phyloP scores from a whole-genome alignment of 2,888 invertebrate genomes.

The Orthosia cruda region DNA sequence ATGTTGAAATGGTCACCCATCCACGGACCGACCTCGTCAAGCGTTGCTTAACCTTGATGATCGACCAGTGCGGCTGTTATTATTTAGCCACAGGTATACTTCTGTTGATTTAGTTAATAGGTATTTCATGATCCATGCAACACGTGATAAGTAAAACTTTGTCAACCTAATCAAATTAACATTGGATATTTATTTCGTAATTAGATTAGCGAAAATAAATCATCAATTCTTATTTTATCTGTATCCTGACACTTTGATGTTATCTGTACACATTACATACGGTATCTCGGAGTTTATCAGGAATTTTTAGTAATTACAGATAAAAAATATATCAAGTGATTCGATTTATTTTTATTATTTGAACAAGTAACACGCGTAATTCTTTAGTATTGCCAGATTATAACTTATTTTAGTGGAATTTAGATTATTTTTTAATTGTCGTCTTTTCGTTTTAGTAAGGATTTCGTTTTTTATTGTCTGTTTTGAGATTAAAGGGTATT shows the following conservation, averaged over 20 bases:
- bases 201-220: conserved; percentile 71
- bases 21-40: too few relatives aligned
- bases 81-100: too few relatives aligned
- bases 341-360: conserved; percentile 68
- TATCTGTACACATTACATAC: conserved; percentile 59
- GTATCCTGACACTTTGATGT: conserved; percentile 68
- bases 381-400: conserved; percentile 75
- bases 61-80: too few relatives aligned
- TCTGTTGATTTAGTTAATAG: not conserved
- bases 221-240: conserved; percentile 76
- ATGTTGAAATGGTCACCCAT: too few relatives aligned
- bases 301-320: conserved; percentile 69
- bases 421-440: conserved; percentile 64
- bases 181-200: conserved; percentile 70
- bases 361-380: conserved; percentile 72
- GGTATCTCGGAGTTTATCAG: conserved; percentile 55
- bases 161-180: conserved; percentile 63
- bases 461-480: conserved; percentile 32
- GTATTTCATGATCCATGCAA: conserved; percentile 11
- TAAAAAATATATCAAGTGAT: conserved; percentile 61
- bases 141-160: conserved; percentile 29
- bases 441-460: conserved; percentile 17
- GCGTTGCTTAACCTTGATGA: too few relatives aligned
- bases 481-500: conserved; percentile 31
- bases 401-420: conserved; percentile 67